Percentiles rank a stretch among this genome's conserved stretches.
Evolutionary conservation across 2,888 invertebrate genomes (phyloP).

Genomic region (Drosophila neutralis): DNA sequence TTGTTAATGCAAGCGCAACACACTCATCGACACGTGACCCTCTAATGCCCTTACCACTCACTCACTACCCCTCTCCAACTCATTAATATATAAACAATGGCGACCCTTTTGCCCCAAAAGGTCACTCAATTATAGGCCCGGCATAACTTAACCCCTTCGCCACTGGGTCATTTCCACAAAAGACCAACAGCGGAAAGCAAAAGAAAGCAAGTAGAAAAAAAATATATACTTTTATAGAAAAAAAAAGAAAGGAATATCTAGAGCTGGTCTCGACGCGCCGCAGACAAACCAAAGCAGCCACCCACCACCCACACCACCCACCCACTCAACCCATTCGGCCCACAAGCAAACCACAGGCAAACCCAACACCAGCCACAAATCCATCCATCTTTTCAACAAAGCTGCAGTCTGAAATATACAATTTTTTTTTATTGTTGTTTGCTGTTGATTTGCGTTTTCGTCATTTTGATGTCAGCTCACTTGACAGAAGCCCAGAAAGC

Average conservation of each 20-base stretch:
- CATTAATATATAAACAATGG: slow-evolving; percentile 54
- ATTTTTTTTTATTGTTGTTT: slow-evolving; percentile 49
- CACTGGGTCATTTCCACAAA: slow-evolving; percentile 14
- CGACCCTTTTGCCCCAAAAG: slow-evolving; percentile 46
- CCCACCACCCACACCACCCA: neutral
- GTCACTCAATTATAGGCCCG: slow-evolving; percentile 58
- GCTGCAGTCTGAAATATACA: slow-evolving; percentile 17
- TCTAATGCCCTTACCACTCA: neutral
- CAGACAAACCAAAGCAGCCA: slow-evolving; percentile 36
- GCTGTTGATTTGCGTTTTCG: slow-evolving; percentile 81
- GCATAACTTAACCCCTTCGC: slow-evolving; percentile 54
- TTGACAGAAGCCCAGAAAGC: slow-evolving; percentile 58
- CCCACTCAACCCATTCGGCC: slow-evolving; percentile 13
- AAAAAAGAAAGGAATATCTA: slow-evolving; percentile 6
- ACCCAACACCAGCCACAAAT: slow-evolving; percentile 55
- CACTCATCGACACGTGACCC: slow-evolving; percentile 35
- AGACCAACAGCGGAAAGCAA: slow-evolving; percentile 7
- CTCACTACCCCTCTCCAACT: slow-evolving; percentile 11
- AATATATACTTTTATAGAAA: neutral
- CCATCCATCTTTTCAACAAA: slow-evolving; percentile 77
- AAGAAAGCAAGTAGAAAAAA: slow-evolving; percentile 22
- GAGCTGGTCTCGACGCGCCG: slow-evolving; percentile 48
- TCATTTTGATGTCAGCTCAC: slow-evolving; percentile 78
- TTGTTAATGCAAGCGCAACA: slow-evolving; percentile 16
- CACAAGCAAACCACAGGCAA: slow-evolving; percentile 1